phyloP scores from a whole-genome alignment of 2,888 invertebrate species.

The Pristionchus maxplancki region DNA sequence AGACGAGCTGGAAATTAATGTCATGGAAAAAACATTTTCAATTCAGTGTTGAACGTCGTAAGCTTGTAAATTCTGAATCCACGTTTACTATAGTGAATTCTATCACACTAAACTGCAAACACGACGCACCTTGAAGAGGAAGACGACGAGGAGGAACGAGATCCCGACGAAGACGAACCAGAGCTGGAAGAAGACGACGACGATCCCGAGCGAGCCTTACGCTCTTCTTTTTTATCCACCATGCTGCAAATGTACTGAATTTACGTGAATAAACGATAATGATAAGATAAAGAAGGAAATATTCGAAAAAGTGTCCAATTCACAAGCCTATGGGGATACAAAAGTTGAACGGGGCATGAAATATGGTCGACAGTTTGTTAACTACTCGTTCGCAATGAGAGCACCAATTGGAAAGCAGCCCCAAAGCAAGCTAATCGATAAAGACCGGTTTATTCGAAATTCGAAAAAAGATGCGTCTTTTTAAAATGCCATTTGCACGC shows the following conservation, averaged over 20 bases:
- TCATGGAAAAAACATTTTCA: background rate
- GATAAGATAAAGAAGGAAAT: background rate
- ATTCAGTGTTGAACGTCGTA: too few relatives aligned
- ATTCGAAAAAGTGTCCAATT: too few relatives aligned
- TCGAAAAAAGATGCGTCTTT: too few relatives aligned
- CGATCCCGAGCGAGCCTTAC: constrained; percentile 56
- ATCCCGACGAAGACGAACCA: constrained; percentile 58
- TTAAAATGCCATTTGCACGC: too few relatives aligned
- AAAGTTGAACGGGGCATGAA: background rate
- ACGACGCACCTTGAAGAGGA: constrained; percentile 55
- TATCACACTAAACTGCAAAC: too few relatives aligned
- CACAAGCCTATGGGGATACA: too few relatives aligned
- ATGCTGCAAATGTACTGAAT: constrained; percentile 51
- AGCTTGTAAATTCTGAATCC: too few relatives aligned
- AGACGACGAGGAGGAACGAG: constrained; percentile 62
- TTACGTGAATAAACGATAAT: background rate
- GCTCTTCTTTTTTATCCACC: constrained; percentile 60
- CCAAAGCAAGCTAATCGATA: background rate
- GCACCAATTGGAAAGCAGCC: too few relatives aligned
- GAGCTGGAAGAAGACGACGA: constrained; percentile 65
- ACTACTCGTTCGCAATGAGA: background rate
- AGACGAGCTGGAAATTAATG: constrained; percentile 53
- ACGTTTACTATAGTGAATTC: background rate
- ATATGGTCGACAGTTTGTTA: background rate
- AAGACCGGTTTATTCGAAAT: too few relatives aligned